These are phyloP conservation scores for Rousettus madagascariensis DNA, from an alignment of 2,797 vertebrate species.

Conservation along the genomic window DNA sequence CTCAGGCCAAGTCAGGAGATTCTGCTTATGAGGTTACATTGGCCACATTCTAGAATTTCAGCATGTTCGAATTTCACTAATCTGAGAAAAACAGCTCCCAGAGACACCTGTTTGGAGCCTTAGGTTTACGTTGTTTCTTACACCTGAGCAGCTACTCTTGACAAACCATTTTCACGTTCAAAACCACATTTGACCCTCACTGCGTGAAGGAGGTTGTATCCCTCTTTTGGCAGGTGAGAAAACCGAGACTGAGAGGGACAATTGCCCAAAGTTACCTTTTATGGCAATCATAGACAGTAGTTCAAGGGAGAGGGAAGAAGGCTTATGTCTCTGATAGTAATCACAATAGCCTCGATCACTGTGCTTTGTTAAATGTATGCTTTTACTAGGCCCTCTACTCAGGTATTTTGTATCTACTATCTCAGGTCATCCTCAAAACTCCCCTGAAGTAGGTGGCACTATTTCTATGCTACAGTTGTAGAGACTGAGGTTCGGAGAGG, in stretches of 20 bases:
- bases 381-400: not conserved
- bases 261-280: not conserved
- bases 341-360: too few species aligned
- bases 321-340: not conserved
- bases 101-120: not conserved
- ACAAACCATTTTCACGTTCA: not conserved
- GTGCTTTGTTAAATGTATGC: rapidly evolving
- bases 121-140: not conserved
- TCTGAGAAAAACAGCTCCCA: not conserved
- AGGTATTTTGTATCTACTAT: not conserved
- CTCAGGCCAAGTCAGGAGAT: not conserved
- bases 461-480: not conserved
- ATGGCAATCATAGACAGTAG: not conserved
- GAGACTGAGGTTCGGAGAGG: not conserved
- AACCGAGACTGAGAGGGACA: not conserved
- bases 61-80: not conserved
- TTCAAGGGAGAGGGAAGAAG: not conserved
- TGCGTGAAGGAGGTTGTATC: not conserved
- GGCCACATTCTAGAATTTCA: not conserved
- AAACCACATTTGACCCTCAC: not conserved
- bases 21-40: not conserved
- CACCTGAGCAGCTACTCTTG: not conserved
- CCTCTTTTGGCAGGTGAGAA: not conserved
- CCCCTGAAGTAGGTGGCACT: not conserved
- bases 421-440: not conserved